phyloP scores from a whole-genome alignment of 2,888 invertebrate species.

The Deilephila elpenor region DNA sequence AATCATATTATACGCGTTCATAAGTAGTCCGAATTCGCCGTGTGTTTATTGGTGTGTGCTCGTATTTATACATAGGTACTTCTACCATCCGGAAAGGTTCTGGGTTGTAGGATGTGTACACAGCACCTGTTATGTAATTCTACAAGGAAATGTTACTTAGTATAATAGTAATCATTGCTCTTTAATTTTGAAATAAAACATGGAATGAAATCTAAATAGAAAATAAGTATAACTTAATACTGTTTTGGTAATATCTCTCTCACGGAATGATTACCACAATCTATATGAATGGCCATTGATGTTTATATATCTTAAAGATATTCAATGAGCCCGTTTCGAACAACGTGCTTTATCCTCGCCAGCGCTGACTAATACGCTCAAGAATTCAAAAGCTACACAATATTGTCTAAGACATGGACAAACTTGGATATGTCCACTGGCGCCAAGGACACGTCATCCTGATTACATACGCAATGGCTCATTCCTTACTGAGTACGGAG shows the following conservation, averaged over 20 bases:
- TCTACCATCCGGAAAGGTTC: too few relatives aligned
- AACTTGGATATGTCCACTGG: slow-evolving; percentile 51
- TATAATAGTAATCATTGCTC: too few relatives aligned
- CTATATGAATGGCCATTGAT: neutral
- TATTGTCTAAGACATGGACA: slow-evolving; percentile 49
- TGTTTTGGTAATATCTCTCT: neutral
- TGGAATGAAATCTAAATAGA: neutral
- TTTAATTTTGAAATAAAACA: neutral
- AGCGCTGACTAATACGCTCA: slow-evolving; percentile 55
- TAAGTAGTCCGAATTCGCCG: too few relatives aligned
- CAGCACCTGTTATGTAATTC: too few relatives aligned
- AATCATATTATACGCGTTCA: too few relatives aligned
- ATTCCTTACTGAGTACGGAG: slow-evolving; percentile 16
- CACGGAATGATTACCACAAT: neutral
- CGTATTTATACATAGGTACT: too few relatives aligned
- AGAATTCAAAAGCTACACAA: slow-evolving; percentile 54
- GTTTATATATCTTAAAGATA: slow-evolving; percentile 31
- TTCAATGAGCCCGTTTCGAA: slow-evolving; percentile 44
- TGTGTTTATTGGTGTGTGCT: too few relatives aligned
- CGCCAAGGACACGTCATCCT: slow-evolving; percentile 49
- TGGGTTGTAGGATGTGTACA: too few relatives aligned
- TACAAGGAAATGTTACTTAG: too few relatives aligned
- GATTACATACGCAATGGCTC: slow-evolving; percentile 28
- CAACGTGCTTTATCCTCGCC: slow-evolving; percentile 58
- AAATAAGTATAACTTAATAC: neutral